These are phyloP conservation scores for Bufo gargarizans DNA, from an alignment of 2,113 vertebrate genomes.

Conservation along the genomic window DNA sequence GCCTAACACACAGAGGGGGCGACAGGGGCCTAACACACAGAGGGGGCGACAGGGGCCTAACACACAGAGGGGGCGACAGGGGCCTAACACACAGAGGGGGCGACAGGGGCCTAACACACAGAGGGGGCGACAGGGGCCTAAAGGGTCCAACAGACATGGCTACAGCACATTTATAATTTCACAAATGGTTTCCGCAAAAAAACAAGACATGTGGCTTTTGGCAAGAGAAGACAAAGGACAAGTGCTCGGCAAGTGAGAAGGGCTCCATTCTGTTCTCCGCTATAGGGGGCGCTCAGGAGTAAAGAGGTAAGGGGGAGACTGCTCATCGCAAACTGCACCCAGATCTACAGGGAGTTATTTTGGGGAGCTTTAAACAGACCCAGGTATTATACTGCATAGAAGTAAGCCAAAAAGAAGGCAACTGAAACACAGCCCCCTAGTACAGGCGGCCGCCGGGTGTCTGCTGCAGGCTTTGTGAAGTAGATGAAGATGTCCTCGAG, in stretches of 20 bases:
- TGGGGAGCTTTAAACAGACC: background rate
- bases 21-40: too few species aligned
- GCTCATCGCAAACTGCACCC: background rate
- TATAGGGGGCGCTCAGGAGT: background rate
- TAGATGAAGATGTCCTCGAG: background rate
- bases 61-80: too few species aligned
- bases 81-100: too few species aligned
- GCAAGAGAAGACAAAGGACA: too few species aligned
- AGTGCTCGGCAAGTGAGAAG: background rate
- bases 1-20: too few species aligned
- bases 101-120: too few species aligned
- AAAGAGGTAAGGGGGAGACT: background rate
- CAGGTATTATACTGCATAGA: background rate
- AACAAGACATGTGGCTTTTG: too few species aligned
- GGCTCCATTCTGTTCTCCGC: background rate
- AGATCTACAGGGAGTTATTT: background rate
- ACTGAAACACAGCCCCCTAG: background rate
- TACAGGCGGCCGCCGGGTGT: background rate
- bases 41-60: too few species aligned
- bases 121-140: too few species aligned
- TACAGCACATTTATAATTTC: too few species aligned
- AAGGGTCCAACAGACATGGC: too few species aligned
- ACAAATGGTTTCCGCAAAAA: too few species aligned
- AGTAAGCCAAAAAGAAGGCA: background rate
- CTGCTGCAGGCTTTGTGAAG: constrained; percentile 13